phyloP scores from a whole-genome alignment of 2,113 vertebrate genomes.

The Megaleporinus macrocephalus region DNA sequence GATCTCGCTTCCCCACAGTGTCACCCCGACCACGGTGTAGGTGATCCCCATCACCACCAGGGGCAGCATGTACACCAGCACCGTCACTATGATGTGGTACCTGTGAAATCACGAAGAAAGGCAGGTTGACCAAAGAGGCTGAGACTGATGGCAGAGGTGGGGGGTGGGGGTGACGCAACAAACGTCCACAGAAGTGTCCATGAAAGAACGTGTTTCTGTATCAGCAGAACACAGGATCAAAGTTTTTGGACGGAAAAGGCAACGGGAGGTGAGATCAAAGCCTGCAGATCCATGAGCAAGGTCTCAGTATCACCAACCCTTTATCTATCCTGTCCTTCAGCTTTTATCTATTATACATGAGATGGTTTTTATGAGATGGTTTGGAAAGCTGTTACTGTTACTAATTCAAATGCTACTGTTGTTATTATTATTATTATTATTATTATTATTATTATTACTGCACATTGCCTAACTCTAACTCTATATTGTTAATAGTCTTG shows the following conservation, averaged over 20 bases:
- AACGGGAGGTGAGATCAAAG: background rate
- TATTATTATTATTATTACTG: too few relatives aligned
- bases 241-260: too few relatives aligned
- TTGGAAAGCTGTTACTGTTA: too few relatives aligned
- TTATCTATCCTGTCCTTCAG: background rate
- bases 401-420: too few relatives aligned
- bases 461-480: too few relatives aligned
- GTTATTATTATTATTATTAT: too few relatives aligned
- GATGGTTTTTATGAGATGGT: too few relatives aligned
- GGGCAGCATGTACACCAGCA: slow-evolving; percentile 86
- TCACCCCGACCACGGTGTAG: slow-evolving; percentile 85
- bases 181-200: background rate
- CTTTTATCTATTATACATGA: background rate
- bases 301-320: background rate
- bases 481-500: too few relatives aligned
- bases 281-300: background rate
- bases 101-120: slow-evolving; percentile 67
- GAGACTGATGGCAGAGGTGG: background rate
- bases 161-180: background rate
- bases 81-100: slow-evolving; percentile 83
- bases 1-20: slow-evolving; percentile 87
- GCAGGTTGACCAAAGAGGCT: background rate
- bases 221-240: background rate
- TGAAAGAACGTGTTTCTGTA: background rate
- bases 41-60: slow-evolving; percentile 86